A percentile compares a stretch with the other conserved stretches of the same genome.
phyloP scores from a whole-genome alignment of 53 echinoderm and acorn worm genomes.

The Hippasteria phrygiana region DNA sequence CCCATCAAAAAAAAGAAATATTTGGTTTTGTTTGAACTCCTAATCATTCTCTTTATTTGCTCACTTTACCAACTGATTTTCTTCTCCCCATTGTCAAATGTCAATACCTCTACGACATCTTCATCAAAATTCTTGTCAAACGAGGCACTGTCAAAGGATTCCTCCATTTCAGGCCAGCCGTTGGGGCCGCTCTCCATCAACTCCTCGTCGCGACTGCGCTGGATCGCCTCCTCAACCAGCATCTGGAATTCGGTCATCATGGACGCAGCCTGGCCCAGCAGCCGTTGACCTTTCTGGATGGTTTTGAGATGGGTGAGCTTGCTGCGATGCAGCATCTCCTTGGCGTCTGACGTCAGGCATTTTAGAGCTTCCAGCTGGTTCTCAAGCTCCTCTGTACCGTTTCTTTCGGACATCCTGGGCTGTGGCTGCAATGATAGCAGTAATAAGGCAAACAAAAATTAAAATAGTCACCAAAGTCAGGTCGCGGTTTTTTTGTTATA shows the following conservation, averaged over 20 bases:
- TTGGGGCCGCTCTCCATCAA: background rate
- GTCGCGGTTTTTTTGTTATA: too few species aligned
- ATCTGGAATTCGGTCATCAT: conserved; percentile 41
- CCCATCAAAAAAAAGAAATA: too few species aligned
- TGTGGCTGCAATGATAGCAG: background rate
- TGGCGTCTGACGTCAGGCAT: conserved; percentile 7
- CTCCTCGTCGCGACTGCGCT: conserved; percentile 31
- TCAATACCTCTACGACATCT: conserved; percentile 37
- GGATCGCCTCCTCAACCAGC: conserved; percentile 40
- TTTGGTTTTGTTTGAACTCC: background rate
- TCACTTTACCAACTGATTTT: too few species aligned
- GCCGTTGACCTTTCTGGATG: conserved; percentile 12
- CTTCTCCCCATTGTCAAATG: too few species aligned
- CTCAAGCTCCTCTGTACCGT: conserved; percentile 24
- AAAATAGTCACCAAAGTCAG: too few species aligned
- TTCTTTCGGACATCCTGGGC: background rate
- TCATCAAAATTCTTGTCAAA: conserved; percentile 6
- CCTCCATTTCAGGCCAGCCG: conserved; percentile 18
- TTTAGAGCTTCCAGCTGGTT: conserved; percentile 30
- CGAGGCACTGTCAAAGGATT: background rate
- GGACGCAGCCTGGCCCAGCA: conserved; percentile 25
- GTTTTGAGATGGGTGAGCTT: background rate
- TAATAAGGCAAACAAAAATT: background rate
- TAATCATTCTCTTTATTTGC: background rate
- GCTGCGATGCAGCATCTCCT: background rate